phyloP scores from a whole-genome alignment of 2,888 invertebrate species.

The Cetonia aurata region DNA sequence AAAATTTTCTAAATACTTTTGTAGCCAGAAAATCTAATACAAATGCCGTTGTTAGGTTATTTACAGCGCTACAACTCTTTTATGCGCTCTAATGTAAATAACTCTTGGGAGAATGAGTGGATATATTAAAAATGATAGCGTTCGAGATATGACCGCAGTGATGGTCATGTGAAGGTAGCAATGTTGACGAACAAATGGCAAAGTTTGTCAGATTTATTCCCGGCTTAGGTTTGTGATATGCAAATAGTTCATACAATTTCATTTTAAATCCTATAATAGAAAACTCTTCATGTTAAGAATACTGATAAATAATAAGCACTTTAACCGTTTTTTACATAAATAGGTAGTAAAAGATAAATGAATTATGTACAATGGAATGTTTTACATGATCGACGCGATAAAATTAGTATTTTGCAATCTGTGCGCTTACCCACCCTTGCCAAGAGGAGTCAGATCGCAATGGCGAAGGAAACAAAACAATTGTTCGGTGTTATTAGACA shows the following conservation, averaged over 20 bases:
- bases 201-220: too few relatives aligned
- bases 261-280: constrained; percentile 1
- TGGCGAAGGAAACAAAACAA: constrained; percentile 20
- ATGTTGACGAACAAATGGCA: too few relatives aligned
- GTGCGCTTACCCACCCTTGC: constrained; percentile 16
- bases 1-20: too few relatives aligned
- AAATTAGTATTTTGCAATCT: constrained; percentile 9
- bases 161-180: too few relatives aligned
- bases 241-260: neutral
- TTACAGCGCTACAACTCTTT: too few relatives aligned
- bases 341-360: constrained; percentile 18
- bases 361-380: constrained; percentile 6
- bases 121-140: too few relatives aligned
- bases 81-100: too few relatives aligned
- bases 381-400: constrained; percentile 3
- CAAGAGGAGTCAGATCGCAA: constrained; percentile 10
- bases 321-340: constrained; percentile 31
- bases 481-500: constrained; percentile 50
- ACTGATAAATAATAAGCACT: constrained; percentile 30
- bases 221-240: too few relatives aligned
- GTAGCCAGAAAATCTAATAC: too few relatives aligned
- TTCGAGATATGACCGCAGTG: too few relatives aligned
- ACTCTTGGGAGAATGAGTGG: too few relatives aligned
- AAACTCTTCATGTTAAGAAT: constrained; percentile 35
- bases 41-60: too few relatives aligned